These are phyloP conservation scores for Coptodon rendalli DNA, from an alignment of 2,113 vertebrate species.

Conservation along the genomic window DNA sequence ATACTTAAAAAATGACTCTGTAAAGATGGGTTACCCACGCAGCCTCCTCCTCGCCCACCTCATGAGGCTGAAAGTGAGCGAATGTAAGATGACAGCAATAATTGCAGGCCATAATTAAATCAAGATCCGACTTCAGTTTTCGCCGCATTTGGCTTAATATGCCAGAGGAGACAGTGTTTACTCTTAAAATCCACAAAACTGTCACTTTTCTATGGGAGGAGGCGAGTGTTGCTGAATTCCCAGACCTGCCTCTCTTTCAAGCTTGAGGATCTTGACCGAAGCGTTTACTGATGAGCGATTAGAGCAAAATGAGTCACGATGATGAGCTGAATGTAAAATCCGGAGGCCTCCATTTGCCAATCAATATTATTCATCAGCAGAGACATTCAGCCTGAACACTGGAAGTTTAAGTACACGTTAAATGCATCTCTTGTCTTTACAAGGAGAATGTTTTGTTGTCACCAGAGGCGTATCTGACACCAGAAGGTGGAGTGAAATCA, in stretches of 20 bases:
- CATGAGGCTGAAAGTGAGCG: background rate
- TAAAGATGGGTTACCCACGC: background rate
- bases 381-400: background rate
- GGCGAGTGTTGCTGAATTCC: background rate
- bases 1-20: conserved; percentile 24
- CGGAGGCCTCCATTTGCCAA: background rate
- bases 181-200: conserved; percentile 22
- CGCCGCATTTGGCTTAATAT: background rate
- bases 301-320: background rate
- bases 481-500: background rate
- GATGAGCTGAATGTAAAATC: background rate
- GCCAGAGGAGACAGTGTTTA: conserved; percentile 9
- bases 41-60: background rate
- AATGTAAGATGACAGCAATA: conserved; percentile 35
- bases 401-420: background rate
- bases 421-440: background rate
- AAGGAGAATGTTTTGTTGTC: background rate
- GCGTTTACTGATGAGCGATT: conserved; percentile 1
- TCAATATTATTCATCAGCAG: background rate
- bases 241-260: background rate
- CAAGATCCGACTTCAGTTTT: conserved; percentile 5
- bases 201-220: background rate
- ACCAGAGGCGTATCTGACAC: background rate
- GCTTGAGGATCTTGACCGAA: background rate
- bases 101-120: conserved; percentile 37